Evolutionary conservation across 2,113 vertebrate species (phyloP).

Genomic region (Sula dactylatra): DNA sequence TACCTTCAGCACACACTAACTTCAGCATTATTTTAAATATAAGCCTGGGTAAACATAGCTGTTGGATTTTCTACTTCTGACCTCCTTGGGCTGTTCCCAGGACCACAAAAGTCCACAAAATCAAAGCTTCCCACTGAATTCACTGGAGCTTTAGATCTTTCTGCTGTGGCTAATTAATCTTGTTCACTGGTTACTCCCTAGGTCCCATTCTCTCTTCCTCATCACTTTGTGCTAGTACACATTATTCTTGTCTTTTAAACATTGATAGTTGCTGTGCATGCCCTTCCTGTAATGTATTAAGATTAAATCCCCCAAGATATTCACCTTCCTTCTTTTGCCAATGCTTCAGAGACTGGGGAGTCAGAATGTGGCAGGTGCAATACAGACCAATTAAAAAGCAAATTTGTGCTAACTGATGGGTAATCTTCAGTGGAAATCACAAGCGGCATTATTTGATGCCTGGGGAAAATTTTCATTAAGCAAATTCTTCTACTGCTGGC

Average conservation of each 20-base stretch:
- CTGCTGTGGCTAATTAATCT: constrained; percentile 40
- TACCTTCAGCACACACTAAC: background rate
- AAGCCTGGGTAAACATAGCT: background rate
- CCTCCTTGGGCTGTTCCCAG: background rate
- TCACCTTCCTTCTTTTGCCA: constrained; percentile 35
- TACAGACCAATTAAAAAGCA: constrained; percentile 78
- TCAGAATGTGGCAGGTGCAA: constrained; percentile 65
- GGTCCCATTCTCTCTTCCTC: constrained; percentile 25
- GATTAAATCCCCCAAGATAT: constrained; percentile 48
- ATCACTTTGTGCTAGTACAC: background rate
- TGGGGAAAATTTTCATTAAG: constrained; percentile 74
- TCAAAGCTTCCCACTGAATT: constrained; percentile 14
- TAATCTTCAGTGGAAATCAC: constrained; percentile 73
- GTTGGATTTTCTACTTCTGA: background rate
- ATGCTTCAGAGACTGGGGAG: constrained; percentile 56
- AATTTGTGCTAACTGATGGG: constrained; percentile 76
- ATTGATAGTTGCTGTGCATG: constrained; percentile 59
- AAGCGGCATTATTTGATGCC: constrained; percentile 61
- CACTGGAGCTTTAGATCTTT: background rate
- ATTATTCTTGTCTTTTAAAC: constrained; percentile 49
- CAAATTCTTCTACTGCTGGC: constrained; percentile 54
- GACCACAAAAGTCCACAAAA: constrained; percentile 25
- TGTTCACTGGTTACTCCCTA: constrained; percentile 35
- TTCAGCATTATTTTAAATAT: background rate
- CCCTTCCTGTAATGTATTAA: constrained; percentile 50